Conservation (phyloP, 2,113 vertebrate species). For the Dinomys branickii region DNA sequence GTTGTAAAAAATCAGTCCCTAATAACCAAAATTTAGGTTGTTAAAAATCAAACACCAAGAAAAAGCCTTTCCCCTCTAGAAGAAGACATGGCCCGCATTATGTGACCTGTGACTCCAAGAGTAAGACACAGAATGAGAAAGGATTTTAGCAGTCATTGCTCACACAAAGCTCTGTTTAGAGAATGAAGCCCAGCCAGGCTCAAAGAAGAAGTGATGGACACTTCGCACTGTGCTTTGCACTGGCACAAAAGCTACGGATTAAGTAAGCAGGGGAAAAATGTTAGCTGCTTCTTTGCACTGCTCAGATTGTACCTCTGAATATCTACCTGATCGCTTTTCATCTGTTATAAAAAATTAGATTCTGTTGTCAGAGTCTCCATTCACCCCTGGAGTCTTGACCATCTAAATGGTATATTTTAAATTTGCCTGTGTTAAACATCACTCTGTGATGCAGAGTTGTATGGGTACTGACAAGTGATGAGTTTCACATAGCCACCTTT, state of each 20-base stretch:
- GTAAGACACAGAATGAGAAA: background rate
- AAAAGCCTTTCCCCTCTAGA: background rate
- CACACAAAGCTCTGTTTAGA: background rate
- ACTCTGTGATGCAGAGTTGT: background rate
- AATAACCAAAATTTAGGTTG: background rate
- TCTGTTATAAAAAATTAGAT: background rate
- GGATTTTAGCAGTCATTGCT: background rate
- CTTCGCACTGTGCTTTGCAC: too few species aligned
- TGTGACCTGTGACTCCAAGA: background rate
- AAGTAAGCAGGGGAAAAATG: background rate
- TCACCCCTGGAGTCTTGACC: too few species aligned
- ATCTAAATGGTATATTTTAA: background rate
- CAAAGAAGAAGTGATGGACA: too few species aligned
- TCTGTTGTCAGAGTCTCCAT: background rate
- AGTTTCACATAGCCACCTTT: background rate
- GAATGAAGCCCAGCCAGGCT: background rate
- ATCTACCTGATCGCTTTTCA: background rate
- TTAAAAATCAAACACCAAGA: background rate
- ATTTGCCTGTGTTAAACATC: background rate
- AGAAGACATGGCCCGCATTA: background rate
- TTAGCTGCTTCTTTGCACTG: background rate
- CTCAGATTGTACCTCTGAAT: background rate
- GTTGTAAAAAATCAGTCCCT: background rate
- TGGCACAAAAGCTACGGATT: accelerated
- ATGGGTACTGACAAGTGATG: background rate